Conservation (phyloP, 2,113 vertebrate species). For the Chaenocephalus aceratus region DNA sequence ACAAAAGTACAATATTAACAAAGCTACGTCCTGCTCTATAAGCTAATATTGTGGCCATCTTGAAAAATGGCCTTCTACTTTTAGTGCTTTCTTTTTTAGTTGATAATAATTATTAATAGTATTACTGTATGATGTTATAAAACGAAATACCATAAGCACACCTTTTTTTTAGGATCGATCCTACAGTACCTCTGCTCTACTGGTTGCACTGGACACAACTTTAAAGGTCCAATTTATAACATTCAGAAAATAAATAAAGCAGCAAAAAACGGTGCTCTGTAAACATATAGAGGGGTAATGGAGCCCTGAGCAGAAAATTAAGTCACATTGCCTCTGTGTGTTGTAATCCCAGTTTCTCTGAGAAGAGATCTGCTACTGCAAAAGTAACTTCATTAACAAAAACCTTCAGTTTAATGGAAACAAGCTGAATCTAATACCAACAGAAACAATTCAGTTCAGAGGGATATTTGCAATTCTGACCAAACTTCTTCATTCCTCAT, state of each 20-base stretch:
- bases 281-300: too few species aligned
- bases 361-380: background rate
- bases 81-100: background rate
- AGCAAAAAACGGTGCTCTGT: too few species aligned
- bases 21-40: background rate
- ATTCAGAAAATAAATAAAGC: background rate
- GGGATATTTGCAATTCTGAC: background rate
- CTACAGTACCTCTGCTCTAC: background rate
- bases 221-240: too few species aligned
- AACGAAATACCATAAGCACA: background rate
- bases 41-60: background rate
- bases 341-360: too few species aligned
- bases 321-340: too few species aligned
- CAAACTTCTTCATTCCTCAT: background rate
- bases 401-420: background rate
- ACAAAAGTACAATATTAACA: background rate
- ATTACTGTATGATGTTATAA: too few species aligned
- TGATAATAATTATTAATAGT: background rate
- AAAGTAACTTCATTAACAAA: background rate
- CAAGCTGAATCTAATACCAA: background rate
- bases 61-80: background rate
- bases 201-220: background rate
- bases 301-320: too few species aligned
- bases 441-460: background rate
- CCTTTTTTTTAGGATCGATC: background rate